Evolutionary conservation across 92 coral and sea anemone species (phyloP).

Genomic region (Zoanthus sansibaricus): DNA sequence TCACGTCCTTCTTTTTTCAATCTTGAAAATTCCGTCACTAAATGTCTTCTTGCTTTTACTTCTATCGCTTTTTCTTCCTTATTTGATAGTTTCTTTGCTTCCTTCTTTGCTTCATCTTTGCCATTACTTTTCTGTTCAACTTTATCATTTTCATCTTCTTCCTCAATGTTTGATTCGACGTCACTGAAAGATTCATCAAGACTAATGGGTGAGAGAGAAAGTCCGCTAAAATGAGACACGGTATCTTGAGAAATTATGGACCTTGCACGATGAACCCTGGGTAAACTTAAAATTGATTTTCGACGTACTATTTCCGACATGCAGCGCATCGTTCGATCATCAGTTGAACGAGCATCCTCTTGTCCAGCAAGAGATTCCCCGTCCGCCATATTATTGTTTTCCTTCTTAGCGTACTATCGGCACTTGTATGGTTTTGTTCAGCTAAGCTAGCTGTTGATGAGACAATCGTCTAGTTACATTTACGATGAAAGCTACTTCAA

Average conservation of each 20-base stretch:
- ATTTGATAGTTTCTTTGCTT: constrained; percentile 5
- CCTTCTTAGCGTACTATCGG: not conserved
- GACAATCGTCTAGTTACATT: no score
- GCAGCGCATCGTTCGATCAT: not conserved
- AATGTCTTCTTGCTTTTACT: constrained; percentile 49
- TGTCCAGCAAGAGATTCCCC: not conserved
- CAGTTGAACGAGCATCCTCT: not conserved
- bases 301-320: not conserved
- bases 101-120: constrained; percentile 15
- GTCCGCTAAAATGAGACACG: constrained; percentile 40
- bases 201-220: constrained; percentile 49
- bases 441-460: no score
- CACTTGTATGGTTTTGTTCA: no score
- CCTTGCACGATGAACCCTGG: constrained; percentile 10
- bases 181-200: constrained; percentile 53
- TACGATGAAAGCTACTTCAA: no score
- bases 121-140: constrained; percentile 3
- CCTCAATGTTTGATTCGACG: constrained; percentile 52
- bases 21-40: constrained; percentile 64
- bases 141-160: constrained; percentile 49
- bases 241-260: constrained; percentile 50
- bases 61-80: constrained; percentile 66
- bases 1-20: constrained; percentile 67
- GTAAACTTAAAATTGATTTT: not conserved
- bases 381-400: not conserved